Base-by-base conservation (phyloP, 2,888 invertebrate species). In the Elmis aenea region DNA sequence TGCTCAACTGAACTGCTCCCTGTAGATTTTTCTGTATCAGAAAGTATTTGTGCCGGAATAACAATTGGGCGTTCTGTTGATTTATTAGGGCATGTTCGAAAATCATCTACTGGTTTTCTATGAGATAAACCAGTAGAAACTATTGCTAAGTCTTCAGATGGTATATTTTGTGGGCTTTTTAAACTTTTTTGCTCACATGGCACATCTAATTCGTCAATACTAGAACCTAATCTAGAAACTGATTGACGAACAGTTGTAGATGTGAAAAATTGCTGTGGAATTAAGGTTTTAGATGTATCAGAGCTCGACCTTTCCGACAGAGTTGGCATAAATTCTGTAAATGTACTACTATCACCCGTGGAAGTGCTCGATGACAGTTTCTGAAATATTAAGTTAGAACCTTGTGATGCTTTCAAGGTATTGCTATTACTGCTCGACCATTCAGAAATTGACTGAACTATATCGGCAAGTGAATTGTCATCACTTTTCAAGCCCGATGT, bases 291-390 rank as follows among this genome's bases (percentile, higher is more conserved):
- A 46, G 83, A 82, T 5, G 82, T 82, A 35, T 67, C 66, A 26
- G 85, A 83, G 2, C 81, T 82, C 0, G 86, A 85, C 85, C 86
- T 85, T 45, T 87, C 86, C 1, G 85, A 84, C 51, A 85, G 82
- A 1, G 85, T 84, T 30, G 85, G 84, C 5, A 85, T 83, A 52
- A 79, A 70, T 58, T 80, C 80, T 0, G 80, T 79, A 30, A 83
- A 62, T 3, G 67, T 67, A 27, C 54, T 57, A 44, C 62, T 64
- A 40, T 66, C 66, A 2, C 64, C 65, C 8, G 61, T 57, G 3
- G 65, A 62, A 12, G 59, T 59, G 22, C 55, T 60, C 3, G 66
- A 64, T 5, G 67, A 67, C 23, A 68, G 45, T 47, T 67, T 67
- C 38, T 68, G 67, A 44, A 68, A 67, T 27, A 64, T 62, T 29